Evolutionary conservation across 1,140 invertebrate genomes (phyloP).

Genomic region (Conopomorpha cramerella): DNA sequence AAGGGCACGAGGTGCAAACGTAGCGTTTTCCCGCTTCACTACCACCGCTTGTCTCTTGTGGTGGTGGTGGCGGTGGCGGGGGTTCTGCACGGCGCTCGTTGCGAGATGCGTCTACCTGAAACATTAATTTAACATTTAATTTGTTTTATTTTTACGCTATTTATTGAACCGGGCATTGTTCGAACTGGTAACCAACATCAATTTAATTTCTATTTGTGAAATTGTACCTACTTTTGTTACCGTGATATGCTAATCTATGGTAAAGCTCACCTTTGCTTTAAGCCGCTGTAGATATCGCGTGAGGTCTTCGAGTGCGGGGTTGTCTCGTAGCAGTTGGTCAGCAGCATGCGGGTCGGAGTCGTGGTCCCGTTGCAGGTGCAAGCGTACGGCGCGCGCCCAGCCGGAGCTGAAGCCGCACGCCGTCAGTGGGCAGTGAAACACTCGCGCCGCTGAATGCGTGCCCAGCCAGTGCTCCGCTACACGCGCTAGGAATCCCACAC

Average conservation of each 20-base stretch:
- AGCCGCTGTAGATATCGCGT: slow-evolving; percentile 71
- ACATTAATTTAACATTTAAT: neutral
- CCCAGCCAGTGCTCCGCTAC: slow-evolving; percentile 85
- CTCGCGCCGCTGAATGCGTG: slow-evolving; percentile 75
- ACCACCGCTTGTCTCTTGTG: slow-evolving; percentile 15
- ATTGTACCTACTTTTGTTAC: too few species aligned
- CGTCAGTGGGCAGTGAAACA: slow-evolving; percentile 69
- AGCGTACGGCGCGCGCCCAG: slow-evolving; percentile 75
- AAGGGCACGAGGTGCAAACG: slow-evolving; percentile 83
- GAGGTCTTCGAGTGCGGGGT: slow-evolving; percentile 75
- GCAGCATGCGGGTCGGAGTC: slow-evolving; percentile 65
- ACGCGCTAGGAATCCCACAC: slow-evolving; percentile 76
- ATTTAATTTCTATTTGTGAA: too few species aligned
- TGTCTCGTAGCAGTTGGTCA: slow-evolving; percentile 66
- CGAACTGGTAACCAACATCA: too few species aligned
- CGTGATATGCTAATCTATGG: too few species aligned
- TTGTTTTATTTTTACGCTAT: neutral
- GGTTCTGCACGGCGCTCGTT: slow-evolving; percentile 16
- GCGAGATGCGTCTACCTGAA: slow-evolving; percentile 29
- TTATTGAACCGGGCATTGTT: too few species aligned
- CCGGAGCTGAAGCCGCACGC: slow-evolving; percentile 75
- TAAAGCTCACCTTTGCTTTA: slow-evolving; percentile 68
- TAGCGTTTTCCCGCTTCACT: slow-evolving; percentile 71
- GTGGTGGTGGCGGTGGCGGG: slow-evolving; percentile 16
- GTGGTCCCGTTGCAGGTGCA: slow-evolving; percentile 71